These are phyloP conservation scores for Meda fulgida DNA, from an alignment of 2,797 vertebrate species.

Conservation along the genomic window DNA sequence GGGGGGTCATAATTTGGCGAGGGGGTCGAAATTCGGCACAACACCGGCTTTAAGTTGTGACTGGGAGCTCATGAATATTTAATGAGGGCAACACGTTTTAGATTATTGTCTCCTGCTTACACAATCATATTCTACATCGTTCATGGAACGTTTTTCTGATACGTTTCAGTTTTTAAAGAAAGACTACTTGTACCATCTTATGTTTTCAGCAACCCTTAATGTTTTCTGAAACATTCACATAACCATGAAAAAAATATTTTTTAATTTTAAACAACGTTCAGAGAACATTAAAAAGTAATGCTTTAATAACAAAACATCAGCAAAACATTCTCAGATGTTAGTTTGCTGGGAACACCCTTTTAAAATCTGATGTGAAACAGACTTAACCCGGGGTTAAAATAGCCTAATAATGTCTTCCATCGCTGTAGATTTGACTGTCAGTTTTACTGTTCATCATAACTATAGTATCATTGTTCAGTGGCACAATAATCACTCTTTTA, in stretches of 20 bases:
- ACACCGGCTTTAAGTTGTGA: not conserved
- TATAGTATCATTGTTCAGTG: not conserved
- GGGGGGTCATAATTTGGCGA: too few relatives aligned
- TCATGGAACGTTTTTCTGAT: too few relatives aligned
- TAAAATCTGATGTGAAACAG: not conserved
- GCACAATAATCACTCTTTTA: constrained; percentile 26
- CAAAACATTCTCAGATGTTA: not conserved
- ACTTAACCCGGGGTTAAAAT: not conserved
- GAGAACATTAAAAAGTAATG: not conserved
- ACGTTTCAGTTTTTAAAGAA: too few relatives aligned
- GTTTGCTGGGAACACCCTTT: not conserved
- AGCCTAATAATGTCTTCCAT: not conserved
- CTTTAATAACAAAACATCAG: not conserved
- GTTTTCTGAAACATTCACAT: not conserved
- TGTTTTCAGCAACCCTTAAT: not conserved
- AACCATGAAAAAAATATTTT: not conserved
- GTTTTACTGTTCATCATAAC: constrained; percentile 18
- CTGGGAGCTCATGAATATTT: not conserved
- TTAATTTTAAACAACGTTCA: not conserved
- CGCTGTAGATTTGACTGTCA: constrained; percentile 38
- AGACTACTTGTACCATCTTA: not conserved
- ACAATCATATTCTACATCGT: too few relatives aligned
- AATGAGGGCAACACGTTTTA: not conserved
- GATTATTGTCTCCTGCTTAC: not conserved
- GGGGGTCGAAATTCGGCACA: too few relatives aligned